Evolutionary conservation across 1,140 invertebrate genomes (phyloP), one percentile per base, ranked within the genome.

Genomic region (Drosophila punjabiensis): DNA sequence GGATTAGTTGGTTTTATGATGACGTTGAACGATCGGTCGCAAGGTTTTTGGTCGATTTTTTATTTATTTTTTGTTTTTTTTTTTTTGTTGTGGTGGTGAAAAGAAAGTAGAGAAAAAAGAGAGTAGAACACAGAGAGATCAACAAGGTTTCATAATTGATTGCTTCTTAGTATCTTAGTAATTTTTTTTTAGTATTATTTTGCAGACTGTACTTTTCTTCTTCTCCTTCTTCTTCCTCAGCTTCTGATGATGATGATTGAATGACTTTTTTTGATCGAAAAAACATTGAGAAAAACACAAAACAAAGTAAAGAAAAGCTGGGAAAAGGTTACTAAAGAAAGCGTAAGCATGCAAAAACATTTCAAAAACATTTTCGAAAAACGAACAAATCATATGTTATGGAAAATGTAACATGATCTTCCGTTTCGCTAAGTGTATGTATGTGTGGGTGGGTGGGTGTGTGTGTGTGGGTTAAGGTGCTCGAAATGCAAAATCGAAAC

Each of bases 61-160:
- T 47, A 45, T 66, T 28, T n/a, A n/a, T 68, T 81, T 70, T 41
- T 70, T 70, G 69, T 83, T 39, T 28, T 68, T 81, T 70, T 28
- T 68, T 81, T 70, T 41, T 70, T 70, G 69, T 83, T 39, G 71
- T 81, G 66, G 45, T 82, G 78, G 67, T 80, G 81, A 81, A 82
- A 73, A 83, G 78, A 86, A 80, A 89, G 82, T 81, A 91, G 81
- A 90, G 82, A 86, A 86, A 76, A 86, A 84, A 88, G 61, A 79
- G 79, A 75, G 80, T 79, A 84, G 75, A 92, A 82, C 75, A 91
- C 81, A 84, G 81, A 84, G 78, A 87, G 78, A 87, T 88, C 81
- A 88, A 88, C 81, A 89, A 69, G 82, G 63, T 80, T 75, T 86
- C 64, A 56, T 56, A 56, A 24, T 56, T 56, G 30, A 16, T 47